These are phyloP conservation scores for Tiphia femorata DNA, from an alignment of 2,888 invertebrate species.

Conservation along the genomic window DNA sequence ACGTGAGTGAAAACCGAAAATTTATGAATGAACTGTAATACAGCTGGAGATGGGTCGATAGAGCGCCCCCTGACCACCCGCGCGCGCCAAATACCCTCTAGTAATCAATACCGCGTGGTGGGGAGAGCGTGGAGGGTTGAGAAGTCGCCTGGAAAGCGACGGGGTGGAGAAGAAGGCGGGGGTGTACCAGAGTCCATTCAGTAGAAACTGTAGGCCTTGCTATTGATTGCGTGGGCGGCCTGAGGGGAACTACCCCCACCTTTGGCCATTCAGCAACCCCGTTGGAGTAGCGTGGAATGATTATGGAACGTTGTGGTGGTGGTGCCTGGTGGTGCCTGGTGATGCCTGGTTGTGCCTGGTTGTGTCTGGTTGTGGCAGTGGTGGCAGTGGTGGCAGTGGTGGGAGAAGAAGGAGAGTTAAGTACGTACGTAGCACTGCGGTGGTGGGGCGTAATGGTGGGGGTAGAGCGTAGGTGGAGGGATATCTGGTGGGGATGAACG, in stretches of 20 bases:
- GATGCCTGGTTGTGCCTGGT: no score
- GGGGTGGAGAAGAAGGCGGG: slow-evolving; percentile 41
- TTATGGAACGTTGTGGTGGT: slow-evolving; percentile 23
- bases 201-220: slow-evolving; percentile 60
- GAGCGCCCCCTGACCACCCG: slow-evolving; percentile 47
- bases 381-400: no score
- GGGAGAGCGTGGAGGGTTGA: slow-evolving; percentile 34
- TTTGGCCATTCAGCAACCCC: slow-evolving; percentile 41
- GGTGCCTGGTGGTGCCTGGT: no score
- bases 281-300: slow-evolving; percentile 29
- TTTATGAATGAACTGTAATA: slow-evolving; percentile 68
- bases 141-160: slow-evolving; percentile 15
- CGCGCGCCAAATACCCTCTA: slow-evolving; percentile 47
- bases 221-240: slow-evolving; percentile 66
- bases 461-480: not conserved
- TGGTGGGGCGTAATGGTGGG: not conserved
- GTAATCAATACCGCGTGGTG: slow-evolving; percentile 66
- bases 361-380: no score
- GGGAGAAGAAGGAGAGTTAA: not conserved
- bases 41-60: slow-evolving; percentile 67
- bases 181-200: slow-evolving; percentile 67
- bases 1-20: slow-evolving; percentile 53
- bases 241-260: slow-evolving; percentile 37
- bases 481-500: not conserved
- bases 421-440: no score